phyloP scores from a whole-genome alignment of 2,797 vertebrate genomes.

The Pteronotus mesoamericanus region DNA sequence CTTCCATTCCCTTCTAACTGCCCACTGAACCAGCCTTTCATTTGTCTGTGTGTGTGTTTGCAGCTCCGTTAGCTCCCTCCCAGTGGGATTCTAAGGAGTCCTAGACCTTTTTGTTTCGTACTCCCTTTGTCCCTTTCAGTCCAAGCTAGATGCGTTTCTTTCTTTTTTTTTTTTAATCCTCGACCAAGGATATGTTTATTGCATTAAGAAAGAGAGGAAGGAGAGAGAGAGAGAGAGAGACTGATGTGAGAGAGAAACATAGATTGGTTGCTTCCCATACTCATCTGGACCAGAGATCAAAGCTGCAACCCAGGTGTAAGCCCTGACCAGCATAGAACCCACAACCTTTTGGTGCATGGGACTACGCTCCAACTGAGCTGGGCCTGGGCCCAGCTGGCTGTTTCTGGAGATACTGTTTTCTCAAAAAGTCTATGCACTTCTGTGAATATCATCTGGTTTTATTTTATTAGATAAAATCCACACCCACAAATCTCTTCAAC shows the following conservation, averaged over 20 bases:
- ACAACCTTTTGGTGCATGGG: too few species aligned
- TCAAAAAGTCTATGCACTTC: background rate
- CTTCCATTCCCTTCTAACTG: background rate
- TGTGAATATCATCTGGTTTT: background rate
- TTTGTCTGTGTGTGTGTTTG: background rate
- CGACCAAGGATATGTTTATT: too few species aligned
- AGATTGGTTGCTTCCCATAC: too few species aligned
- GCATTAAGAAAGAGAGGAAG: too few species aligned
- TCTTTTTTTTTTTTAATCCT: too few species aligned
- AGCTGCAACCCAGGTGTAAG: too few species aligned
- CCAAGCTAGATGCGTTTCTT: background rate
- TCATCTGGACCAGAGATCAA: too few species aligned
- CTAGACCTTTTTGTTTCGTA: background rate
- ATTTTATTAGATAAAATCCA: background rate
- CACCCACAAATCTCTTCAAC: background rate
- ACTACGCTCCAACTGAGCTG: too few species aligned
- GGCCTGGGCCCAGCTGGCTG: too few species aligned
- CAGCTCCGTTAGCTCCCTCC: background rate
- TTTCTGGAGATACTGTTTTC: background rate
- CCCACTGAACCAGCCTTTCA: background rate
- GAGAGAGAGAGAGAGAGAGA: too few species aligned
- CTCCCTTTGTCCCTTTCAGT: background rate
- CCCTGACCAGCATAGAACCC: too few species aligned
- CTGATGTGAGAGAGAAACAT: too few species aligned
- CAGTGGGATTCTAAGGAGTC: background rate